phyloP scores from a whole-genome alignment of 2,888 invertebrate species.

The Rhagophthalmus giganteus region DNA sequence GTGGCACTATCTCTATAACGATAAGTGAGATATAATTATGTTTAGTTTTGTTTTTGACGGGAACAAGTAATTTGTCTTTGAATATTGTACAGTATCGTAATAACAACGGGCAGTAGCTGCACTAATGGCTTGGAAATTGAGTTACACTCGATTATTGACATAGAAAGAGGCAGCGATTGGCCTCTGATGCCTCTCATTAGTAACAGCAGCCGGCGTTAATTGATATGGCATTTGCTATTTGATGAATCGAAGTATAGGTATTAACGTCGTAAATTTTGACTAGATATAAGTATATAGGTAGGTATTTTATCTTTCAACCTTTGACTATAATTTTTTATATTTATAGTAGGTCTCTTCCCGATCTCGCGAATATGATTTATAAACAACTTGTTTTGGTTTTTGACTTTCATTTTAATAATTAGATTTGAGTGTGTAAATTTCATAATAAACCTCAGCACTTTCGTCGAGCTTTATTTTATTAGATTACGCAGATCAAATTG shows the following conservation, averaged over 20 bases:
- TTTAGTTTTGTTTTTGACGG: constrained; percentile 11
- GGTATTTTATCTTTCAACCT: constrained; percentile 8
- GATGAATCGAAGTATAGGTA: constrained; percentile 26
- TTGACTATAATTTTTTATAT: constrained; percentile 7
- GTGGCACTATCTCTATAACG: no score
- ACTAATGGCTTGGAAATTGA: constrained; percentile 38
- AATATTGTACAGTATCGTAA: constrained; percentile 25
- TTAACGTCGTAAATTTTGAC: constrained; percentile 8
- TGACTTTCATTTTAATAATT: constrained; percentile 8
- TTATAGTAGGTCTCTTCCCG: background rate
- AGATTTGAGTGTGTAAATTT: constrained; percentile 7
- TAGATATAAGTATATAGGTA: no score
- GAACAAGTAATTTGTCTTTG: constrained; percentile 19
- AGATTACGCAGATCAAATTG: constrained; percentile 12
- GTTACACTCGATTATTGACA: constrained; percentile 39
- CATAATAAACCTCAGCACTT: constrained; percentile 11
- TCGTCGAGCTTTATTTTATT: constrained; percentile 13
- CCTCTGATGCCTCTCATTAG: constrained; percentile 38
- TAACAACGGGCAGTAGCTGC: constrained; percentile 29
- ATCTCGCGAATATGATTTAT: background rate
- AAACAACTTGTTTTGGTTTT: constrained; percentile 9
- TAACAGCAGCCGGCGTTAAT: constrained; percentile 32
- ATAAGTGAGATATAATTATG: no score
- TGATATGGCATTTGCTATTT: constrained; percentile 31
- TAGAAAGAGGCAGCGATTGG: constrained; percentile 36